Evolutionary conservation across 2,797 vertebrate species (phyloP).

Genomic region (Fistularia tabacaria): DNA sequence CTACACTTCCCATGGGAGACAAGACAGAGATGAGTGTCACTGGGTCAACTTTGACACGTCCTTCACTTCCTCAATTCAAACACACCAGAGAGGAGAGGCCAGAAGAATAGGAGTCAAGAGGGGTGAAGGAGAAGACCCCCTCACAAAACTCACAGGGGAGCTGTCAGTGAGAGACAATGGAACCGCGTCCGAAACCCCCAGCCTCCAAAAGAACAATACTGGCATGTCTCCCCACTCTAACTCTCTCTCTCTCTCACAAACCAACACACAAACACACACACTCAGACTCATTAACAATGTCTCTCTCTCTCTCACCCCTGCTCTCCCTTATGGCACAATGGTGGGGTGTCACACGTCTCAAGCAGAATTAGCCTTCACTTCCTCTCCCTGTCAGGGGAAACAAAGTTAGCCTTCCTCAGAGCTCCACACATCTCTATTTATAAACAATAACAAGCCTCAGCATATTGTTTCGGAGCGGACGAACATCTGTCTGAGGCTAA

Average conservation of each 20-base stretch:
- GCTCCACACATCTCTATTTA: conserved; percentile 70
- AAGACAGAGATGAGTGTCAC: conserved; percentile 60
- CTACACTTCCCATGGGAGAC: conserved; percentile 56
- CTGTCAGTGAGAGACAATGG: conserved; percentile 56
- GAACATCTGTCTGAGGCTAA: conserved; percentile 69
- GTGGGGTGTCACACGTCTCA: conserved; percentile 73
- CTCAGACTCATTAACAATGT: conserved; percentile 51
- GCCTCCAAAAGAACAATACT: conserved; percentile 52
- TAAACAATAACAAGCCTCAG: conserved; percentile 77
- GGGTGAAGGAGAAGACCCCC: conserved; percentile 31
- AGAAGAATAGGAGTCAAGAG: conserved; percentile 39
- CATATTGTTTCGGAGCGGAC: conserved; percentile 62
- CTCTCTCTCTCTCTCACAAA: too few species aligned
- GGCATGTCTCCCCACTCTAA: conserved; percentile 16
- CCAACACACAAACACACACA: conserved; percentile 39
- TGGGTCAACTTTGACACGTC: conserved; percentile 62
- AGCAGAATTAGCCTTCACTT: conserved; percentile 73
- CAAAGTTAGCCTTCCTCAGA: conserved; percentile 73
- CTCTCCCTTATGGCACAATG: conserved; percentile 54
- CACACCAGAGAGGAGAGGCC: conserved; percentile 10
- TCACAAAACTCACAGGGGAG: conserved; percentile 41
- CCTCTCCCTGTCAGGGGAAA: conserved; percentile 74
- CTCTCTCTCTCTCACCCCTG: conserved; percentile 22
- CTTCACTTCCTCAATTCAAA: conserved; percentile 61
- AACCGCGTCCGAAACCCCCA: conserved; percentile 26